Evolutionary conservation across 2,113 vertebrate genomes (phyloP), one percentile per base, ranked within the genome.

Genomic region (Jaculus jaculus): DNA sequence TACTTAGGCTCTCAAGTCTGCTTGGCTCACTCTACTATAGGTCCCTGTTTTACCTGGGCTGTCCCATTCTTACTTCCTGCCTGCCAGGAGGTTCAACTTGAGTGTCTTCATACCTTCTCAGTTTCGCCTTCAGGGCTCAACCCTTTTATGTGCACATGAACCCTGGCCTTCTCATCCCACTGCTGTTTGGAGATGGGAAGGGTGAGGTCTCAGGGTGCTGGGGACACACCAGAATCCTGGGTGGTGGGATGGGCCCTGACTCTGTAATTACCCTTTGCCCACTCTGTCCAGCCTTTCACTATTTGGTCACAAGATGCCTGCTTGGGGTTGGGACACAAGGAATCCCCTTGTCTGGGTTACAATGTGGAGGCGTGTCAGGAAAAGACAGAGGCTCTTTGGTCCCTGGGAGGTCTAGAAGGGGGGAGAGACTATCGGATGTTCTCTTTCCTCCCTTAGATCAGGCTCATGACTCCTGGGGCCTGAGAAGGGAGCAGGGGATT

Each of bases 351-450:
- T 96, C 83, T 91, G 66, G 42, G 54, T 71, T 90, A 94, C 90
- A 94, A 17, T 94, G 90, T 26, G 78, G 75, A 75, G 77, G 89
- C 0, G 42, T 95, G 93, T 72, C 85, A 73, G 77, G 89, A 91
- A 96, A 92, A 92, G 78, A 97, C 72, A 91, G 81, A 95, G 63
- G 92, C 72, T 81, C 58, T 96, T 97, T 91, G 69, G 89, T 94
- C 28, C 61, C 20, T 61, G 60, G 34, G 65, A 12, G 7, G 5
- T 93, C 72, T 42, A 15, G 91, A 12, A 20, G 10, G 51, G 34
- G 12, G 61, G 32, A 65, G 69, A 81, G 68, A 24, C 2, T 32
- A 85, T 79, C 32, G 51, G 77, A 93, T 42, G 77, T 9, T 13
- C 42, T 37, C 30, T 89, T 87, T 89, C n/a, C 2, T 91, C 23